Evolutionary conservation across 2,113 vertebrate species (phyloP).

Genomic region (Amazona vittata): DNA sequence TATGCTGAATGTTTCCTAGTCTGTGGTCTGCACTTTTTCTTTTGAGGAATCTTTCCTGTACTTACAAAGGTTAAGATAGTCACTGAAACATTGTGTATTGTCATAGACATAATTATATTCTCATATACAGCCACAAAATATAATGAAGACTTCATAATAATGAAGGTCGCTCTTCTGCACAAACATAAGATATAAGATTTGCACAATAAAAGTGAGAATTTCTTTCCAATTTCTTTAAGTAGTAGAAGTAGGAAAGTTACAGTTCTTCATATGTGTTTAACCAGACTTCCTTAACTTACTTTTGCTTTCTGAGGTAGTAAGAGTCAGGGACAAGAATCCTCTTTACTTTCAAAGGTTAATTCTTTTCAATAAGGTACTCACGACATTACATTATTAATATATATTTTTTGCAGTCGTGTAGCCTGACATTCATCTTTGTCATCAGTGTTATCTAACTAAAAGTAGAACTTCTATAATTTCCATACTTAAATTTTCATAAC

Average conservation of each 20-base stretch:
- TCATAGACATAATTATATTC: background rate
- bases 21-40: background rate
- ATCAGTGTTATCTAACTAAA: background rate
- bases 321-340: background rate
- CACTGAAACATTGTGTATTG: background rate
- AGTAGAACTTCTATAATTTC: slow-evolving; percentile 41
- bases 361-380: slow-evolving; percentile 20
- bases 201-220: background rate
- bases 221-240: background rate
- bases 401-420: slow-evolving; percentile 23
- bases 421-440: background rate
- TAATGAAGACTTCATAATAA: background rate
- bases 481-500: slow-evolving; percentile 37
- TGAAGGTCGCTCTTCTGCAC: background rate
- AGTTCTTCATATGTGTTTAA: background rate
- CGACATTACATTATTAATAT: slow-evolving; percentile 6
- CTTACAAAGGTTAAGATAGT: background rate
- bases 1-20: background rate
- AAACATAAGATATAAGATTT: background rate
- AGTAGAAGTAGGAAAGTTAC: background rate
- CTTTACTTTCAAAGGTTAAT: background rate
- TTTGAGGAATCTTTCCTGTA: background rate
- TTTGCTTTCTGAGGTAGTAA: background rate
- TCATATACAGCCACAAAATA: background rate
- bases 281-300: background rate